Evolutionary conservation across 2,888 invertebrate species (phyloP), one percentile per base, ranked within the genome.

Genomic region (Hyposoter didymator): DNA sequence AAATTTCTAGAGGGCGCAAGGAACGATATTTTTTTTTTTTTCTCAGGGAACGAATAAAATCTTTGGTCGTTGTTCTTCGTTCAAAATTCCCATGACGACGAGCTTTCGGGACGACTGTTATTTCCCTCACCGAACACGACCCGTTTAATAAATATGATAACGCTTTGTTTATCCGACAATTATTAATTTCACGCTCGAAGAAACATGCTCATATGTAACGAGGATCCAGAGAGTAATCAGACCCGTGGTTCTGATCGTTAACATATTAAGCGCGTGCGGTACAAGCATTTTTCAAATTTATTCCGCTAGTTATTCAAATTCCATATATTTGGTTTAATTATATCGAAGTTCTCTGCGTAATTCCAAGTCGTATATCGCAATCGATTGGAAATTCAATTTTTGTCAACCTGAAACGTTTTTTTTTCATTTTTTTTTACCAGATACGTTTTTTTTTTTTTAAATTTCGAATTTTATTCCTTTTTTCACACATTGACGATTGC

Each of bases 1-100:
- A 59, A 79, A 72, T 72, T 79, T 35, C 32, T 52, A n/a, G n/a
- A 22, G 32, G 39, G 62, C 32, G 19, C 7, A 6, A 67, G 22
- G 14, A 45, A 39, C 12, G 32, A 35, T 62, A 64, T n/a, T 49
- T 32, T 52, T 45, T 35, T 64, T 72, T 22, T 55, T 59, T 69
- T 47, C 47, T 52, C 17, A 47, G 62, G 43, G 12, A 14, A 43
- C 32, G 19, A 5, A 19, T n/a, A 19, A 8, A 59, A 62, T 64
- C 70, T 32, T 32, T 43, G 39, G 78, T 64, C n/a, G 64, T 49
- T 49, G 22, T 14, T 39, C 19, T 14, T 28, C 28, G 10, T 64
- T 35, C 8, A 49, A 28, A 35, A 47, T 12, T 72, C n/a, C 12
- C 70, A 22, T 59, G 28, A 59, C 28, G 4, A 14, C 22, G 28